Conservation (phyloP, 2,888 invertebrate species). For the Chydorus sphaericus region DNA sequence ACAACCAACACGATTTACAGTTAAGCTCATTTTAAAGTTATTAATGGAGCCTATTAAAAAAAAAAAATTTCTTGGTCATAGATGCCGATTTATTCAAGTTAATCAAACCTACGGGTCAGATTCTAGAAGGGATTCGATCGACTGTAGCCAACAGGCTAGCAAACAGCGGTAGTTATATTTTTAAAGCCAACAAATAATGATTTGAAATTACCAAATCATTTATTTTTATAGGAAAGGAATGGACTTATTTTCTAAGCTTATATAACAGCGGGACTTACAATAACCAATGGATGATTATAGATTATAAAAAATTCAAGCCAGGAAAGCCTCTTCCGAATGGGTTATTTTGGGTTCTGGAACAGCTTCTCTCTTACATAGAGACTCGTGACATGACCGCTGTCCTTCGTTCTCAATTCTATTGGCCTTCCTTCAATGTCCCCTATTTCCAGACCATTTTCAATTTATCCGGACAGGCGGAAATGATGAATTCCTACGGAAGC, state of each 20-base stretch:
- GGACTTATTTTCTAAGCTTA: conserved; percentile 51
- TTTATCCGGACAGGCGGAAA: conserved; percentile 41
- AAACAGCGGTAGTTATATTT: conserved; percentile 36
- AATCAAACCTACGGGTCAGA: conserved; percentile 44
- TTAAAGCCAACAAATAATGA: too few species aligned
- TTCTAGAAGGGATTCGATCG: conserved; percentile 56
- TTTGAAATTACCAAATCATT: neutral
- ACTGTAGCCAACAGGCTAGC: conserved; percentile 72
- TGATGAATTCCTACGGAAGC: conserved; percentile 38
- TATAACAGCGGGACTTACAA: conserved; percentile 68
- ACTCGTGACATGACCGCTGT: conserved; percentile 48
- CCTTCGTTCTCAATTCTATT: conserved; percentile 47
- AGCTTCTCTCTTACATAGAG: conserved; percentile 47
- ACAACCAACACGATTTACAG: conserved; percentile 62
- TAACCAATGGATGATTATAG: conserved; percentile 74
- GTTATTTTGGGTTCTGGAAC: conserved; percentile 53
- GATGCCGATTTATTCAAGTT: conserved; percentile 51
- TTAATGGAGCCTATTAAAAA: too few species aligned
- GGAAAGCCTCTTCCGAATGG: conserved; percentile 19
- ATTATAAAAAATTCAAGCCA: conserved; percentile 47
- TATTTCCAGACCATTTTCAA: conserved; percentile 47
- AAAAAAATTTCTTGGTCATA: too few species aligned
- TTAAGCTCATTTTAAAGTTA: too few species aligned
- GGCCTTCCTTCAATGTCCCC: conserved; percentile 57
- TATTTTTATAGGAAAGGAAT: conserved; percentile 34